Base-by-base conservation (phyloP, 1,140 invertebrate genomes). In the Drosophila ohnishii region DNA sequence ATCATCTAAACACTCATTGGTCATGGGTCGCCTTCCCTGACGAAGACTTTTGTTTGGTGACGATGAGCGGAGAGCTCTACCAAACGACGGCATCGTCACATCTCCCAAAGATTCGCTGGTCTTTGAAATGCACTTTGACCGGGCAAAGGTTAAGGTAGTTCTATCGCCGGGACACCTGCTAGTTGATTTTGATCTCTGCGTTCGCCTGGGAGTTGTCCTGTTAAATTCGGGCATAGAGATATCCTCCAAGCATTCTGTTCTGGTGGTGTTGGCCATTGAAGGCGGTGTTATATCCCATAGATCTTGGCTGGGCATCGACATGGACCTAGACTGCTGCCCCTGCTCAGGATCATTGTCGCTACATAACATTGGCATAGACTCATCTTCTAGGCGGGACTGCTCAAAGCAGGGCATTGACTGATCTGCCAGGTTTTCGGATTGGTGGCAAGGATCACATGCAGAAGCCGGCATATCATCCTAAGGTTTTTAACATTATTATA, bases 371-470 rank as follows among this genome's bases (percentile, higher is more conserved):
- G 53, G 63, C 48, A 62, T 44, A 0, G 48, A 50, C 22, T 39
- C n/a, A 5, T 62, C 28, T 3, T 63, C 64, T 35, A 66, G n/a
- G 14, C 44, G 14, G 3, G 50, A 30, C 6, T 66, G 34, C 16
- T 39, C 25, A 13, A 47, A 47, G 6, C 28, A 25, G 11, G 42
- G 50, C 64, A 70, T 70, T 10, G 64, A 39, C 11, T 71, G n/a
- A 39, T 72, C 53, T 13, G 19, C 58, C 10, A 86, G 28, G 16
- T 82, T 69, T n/a, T 84, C 73, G 3, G 62, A 75, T 37, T 39
- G 25, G 4, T 22, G 2, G 14, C 4, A 32, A 11, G 6, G 5
- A 32, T 5, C 14, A 30, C 1, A 0, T 13, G 14, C 34, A 11
- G 3, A 14, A 9, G 13, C 44, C 50, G 42, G 16, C n/a, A 50